phyloP scores from a whole-genome alignment of 2,113 vertebrate species.

The Oreocharis arfaki region DNA sequence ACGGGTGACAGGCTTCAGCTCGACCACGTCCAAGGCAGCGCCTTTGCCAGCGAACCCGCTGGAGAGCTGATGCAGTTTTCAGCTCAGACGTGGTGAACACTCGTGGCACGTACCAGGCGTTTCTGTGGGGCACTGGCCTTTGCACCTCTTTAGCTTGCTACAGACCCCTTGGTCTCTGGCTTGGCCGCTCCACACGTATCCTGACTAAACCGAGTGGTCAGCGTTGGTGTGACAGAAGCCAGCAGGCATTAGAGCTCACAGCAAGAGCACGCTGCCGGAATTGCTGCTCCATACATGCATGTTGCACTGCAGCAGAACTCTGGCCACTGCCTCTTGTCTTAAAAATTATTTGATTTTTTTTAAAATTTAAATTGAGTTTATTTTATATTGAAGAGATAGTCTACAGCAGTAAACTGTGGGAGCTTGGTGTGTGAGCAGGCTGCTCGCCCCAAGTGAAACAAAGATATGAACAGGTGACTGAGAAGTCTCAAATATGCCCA shows the following conservation, averaged over 20 bases:
- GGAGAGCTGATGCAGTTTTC: rapidly evolving
- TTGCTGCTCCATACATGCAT: rapidly evolving
- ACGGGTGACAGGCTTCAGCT: not conserved
- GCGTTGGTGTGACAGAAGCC: rapidly evolving
- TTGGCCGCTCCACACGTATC: rapidly evolving
- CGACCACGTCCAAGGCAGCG: rapidly evolving
- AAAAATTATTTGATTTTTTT: not conserved
- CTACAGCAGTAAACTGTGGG: not conserved
- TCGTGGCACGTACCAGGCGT: rapidly evolving
- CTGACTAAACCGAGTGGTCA: rapidly evolving
- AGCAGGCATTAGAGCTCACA: rapidly evolving
- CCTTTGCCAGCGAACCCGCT: not conserved
- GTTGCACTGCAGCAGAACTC: not conserved
- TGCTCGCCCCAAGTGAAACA: not conserved
- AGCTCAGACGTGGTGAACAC: rapidly evolving
- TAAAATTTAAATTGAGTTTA: not conserved
- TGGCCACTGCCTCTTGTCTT: not conserved
- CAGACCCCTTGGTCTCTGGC: rapidly evolving
- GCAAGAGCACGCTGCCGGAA: rapidly evolving
- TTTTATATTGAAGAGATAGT: not conserved
- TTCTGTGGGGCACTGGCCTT: rapidly evolving
- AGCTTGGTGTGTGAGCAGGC: not conserved
- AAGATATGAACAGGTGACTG: not conserved
- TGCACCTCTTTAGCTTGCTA: rapidly evolving
- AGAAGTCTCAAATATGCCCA: not conserved